Conservation (phyloP, 2,888 invertebrate species). For the Germaria angustata region DNA sequence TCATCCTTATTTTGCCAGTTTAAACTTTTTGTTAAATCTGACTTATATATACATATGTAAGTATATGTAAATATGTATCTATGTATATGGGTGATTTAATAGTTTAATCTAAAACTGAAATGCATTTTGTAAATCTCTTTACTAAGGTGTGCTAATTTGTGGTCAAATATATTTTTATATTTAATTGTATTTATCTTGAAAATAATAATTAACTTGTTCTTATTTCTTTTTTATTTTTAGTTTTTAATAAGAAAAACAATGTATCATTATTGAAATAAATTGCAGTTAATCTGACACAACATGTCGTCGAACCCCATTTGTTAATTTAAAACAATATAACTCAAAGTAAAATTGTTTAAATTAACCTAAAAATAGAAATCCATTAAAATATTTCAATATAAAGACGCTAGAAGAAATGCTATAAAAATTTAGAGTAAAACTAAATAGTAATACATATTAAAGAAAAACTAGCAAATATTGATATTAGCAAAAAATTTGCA, state of each 20-base stretch:
- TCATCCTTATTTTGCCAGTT: too few species aligned
- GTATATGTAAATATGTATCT: too few species aligned
- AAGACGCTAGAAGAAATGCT: constrained; percentile 42
- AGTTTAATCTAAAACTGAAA: too few species aligned
- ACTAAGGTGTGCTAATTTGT: background rate
- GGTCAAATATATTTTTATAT: background rate
- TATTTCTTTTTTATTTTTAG: constrained; percentile 70
- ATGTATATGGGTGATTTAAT: too few species aligned
- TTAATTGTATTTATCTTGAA: background rate
- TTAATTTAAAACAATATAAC: constrained; percentile 68
- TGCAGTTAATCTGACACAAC: constrained; percentile 32
- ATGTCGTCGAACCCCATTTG: constrained; percentile 76
- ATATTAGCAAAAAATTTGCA: constrained; percentile 31
- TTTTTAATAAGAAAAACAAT: constrained; percentile 72
- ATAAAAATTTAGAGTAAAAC: constrained; percentile 42
- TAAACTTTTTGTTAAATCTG: too few species aligned
- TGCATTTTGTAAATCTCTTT: too few species aligned
- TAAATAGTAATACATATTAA: constrained; percentile 40
- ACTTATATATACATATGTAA: too few species aligned
- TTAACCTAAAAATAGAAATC: constrained; percentile 66
- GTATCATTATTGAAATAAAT: constrained; percentile 73
- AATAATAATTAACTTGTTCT: background rate
- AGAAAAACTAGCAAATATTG: constrained; percentile 38
- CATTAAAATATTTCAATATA: constrained; percentile 58
- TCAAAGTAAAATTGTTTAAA: constrained; percentile 68